Percentiles rank a stretch among this genome's conserved stretches.
Conservation (phyloP, 2,888 invertebrate genomes). For the Drosophila flavopinicola region DNA sequence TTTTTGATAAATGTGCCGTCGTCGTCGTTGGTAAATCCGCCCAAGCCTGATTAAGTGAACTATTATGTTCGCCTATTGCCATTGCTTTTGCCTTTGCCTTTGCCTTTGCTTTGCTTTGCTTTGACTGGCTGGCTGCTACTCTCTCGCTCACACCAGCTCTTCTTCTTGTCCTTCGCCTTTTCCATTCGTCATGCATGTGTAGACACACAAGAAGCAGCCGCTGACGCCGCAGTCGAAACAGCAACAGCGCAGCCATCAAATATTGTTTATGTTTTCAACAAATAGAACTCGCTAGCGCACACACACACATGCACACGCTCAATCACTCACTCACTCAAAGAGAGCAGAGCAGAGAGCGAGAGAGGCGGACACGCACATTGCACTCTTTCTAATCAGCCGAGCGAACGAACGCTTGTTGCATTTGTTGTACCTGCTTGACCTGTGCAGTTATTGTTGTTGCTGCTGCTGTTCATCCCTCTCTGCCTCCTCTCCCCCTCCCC, state of each 20-base stretch:
- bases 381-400: conserved; percentile 76
- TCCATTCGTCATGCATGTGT: conserved; percentile 72
- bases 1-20: conserved; percentile 60
- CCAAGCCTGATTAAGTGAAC: conserved; percentile 79
- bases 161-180: conserved; percentile 30
- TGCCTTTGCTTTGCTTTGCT: no score
- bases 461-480: conserved; percentile 11
- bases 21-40: conserved; percentile 60
- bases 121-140: neutral
- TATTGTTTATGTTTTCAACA: conserved; percentile 77
- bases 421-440: conserved; percentile 77
- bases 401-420: conserved; percentile 73
- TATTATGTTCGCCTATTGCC: conserved; percentile 56
- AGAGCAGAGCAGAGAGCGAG: conserved; percentile 3
- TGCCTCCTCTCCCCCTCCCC: conserved; percentile 3
- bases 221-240: conserved; percentile 37
- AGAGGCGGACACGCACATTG: conserved; percentile 57
- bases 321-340: conserved; percentile 13
- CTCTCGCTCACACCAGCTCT: conserved; percentile 1
- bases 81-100: no score
- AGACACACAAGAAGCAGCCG: conserved; percentile 71
- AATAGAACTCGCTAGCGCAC: conserved; percentile 40
- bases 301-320: conserved; percentile 15
- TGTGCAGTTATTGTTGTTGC: conserved; percentile 44
- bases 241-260: conserved; percentile 63